Evolutionary conservation across 2,797 vertebrate species (phyloP), one percentile per base, ranked within the genome.

Genomic region (Sebastes glaucus): DNA sequence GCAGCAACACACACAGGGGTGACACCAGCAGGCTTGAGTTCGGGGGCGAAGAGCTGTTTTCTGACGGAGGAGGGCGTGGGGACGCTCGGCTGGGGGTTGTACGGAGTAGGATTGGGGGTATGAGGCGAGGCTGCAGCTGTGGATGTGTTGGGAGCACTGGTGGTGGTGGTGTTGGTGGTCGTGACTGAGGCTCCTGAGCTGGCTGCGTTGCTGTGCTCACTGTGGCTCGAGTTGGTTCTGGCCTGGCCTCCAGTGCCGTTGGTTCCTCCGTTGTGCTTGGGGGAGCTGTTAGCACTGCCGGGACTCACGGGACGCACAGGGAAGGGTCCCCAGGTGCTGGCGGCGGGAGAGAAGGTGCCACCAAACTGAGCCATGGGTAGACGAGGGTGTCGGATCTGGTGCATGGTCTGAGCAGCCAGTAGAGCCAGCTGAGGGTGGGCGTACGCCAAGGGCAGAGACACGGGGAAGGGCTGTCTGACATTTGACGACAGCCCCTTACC

Each of bases 331-430:
- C 99, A 99, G 56, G 98, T 99, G 89, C 97, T 98, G 23, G 98
- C 96, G 6, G 98, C 97, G 7, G 97, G 96, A 63, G 98, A 96
- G 93, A 99, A 99, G 59, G 98, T 98, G 87, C 98, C 98, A 79
- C 98, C 98, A 77, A 99, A 99, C 57, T 99, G 98, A 38, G 98
- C 98, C 97, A 99, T 98, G 69, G 98, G 99, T 89, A 99, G 96
- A 78, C 98, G 97, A 87, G 99, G 98, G 92, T 99, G 99, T 80
- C 98, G 96, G 92, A 99, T 99, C 95, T 99, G 98, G 94, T 99
- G 98, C 97, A 99, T 99, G 95, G 98, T 99, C 95, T 99, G 98
- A 80, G 98, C 97, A 81, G 98, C 98, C 88, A 99, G 94, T 64
- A 99, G 95, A 79, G 99, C 98, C 94, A 99, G 97, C 94, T 99